Evolutionary conservation across 2,888 invertebrate species (phyloP), one percentile per base, ranked within the genome.

Genomic region (Gisinianus flammeolus): DNA sequence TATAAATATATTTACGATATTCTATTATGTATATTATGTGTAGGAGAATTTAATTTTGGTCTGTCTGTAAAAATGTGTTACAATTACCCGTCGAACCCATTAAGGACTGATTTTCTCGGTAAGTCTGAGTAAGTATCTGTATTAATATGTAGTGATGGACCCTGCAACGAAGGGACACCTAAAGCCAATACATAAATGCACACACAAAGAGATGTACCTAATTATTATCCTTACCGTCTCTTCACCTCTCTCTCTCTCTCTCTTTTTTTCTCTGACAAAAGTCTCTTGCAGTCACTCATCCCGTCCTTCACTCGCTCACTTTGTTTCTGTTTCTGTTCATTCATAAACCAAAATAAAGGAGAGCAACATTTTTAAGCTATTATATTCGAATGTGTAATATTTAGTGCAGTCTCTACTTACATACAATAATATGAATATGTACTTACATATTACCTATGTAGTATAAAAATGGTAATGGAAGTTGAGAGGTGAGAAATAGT

Each of bases 201-300:
- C 8, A 69, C 33, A 69, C 33, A 70, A 70, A 70, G 31, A 24
- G 26, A 52, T 52, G 52, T 44, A 2, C 16, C 70, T 71, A 71
- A 71, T 71, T 71, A 71, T 54, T 71, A 71, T 71, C 52, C n/a
- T 56, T 3, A 35, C n/a, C 19, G n/a, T 31, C n/a, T n/a, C n/a
- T n/a, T n/a, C n/a, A n/a, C n/a, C n/a, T n/a, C n/a, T n/a, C n/a
- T n/a, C n/a, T n/a, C n/a, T n/a, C n/a, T n/a, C n/a, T n/a, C n/a
- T n/a, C n/a, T n/a, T n/a, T n/a, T n/a, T n/a, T 19, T 19, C 33
- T 33, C 24, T 33, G 66, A 31, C 16, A 66, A 56, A 44, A 56
- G 4, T 19, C 56, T n/a, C 22, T 56, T 6, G 19, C 19, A 56
- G 56, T 56, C 66, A 16, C 19, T 30, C 31, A 28, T 64, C 26